Evolutionary conservation across 2,797 vertebrate species (phyloP).

Genomic region (Myiotriccus ornatus): DNA sequence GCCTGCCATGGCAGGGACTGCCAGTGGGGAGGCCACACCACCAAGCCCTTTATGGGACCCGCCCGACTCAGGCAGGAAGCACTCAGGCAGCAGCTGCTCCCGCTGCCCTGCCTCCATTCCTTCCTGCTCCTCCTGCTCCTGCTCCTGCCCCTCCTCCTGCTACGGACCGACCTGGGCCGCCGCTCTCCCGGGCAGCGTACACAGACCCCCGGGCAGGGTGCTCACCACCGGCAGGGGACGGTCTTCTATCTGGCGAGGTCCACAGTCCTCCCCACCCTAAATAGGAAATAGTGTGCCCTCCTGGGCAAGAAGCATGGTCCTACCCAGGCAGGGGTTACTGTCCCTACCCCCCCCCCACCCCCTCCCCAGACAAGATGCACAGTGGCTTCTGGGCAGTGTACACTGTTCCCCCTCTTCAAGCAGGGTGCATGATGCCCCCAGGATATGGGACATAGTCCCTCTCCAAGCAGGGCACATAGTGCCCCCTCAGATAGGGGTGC

Average conservation of each 20-base stretch:
- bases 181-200: neutral
- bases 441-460: neutral
- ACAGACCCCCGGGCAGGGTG: neutral
- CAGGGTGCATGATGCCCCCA: neutral
- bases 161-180: neutral
- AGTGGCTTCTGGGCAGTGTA: neutral
- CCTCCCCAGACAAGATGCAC: neutral
- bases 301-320: too few species aligned
- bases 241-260: neutral
- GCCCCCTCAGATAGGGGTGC: too few species aligned
- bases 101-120: neutral
- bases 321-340: too few species aligned
- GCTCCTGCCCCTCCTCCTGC: neutral
- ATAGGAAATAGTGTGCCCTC: too few species aligned
- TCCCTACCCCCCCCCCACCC: too few species aligned
- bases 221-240: neutral
- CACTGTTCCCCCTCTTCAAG: too few species aligned
- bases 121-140: neutral
- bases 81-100: neutral
- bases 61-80: neutral
- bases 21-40: neutral
- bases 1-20: constrained; percentile 72
- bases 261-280: neutral
- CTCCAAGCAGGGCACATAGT: neutral
- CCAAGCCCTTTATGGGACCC: constrained; percentile 13